A percentile compares a stretch with the other conserved stretches of the same genome.
phyloP scores from a whole-genome alignment of 1,140 invertebrate genomes.

The Plectrocnemia conspersa region DNA sequence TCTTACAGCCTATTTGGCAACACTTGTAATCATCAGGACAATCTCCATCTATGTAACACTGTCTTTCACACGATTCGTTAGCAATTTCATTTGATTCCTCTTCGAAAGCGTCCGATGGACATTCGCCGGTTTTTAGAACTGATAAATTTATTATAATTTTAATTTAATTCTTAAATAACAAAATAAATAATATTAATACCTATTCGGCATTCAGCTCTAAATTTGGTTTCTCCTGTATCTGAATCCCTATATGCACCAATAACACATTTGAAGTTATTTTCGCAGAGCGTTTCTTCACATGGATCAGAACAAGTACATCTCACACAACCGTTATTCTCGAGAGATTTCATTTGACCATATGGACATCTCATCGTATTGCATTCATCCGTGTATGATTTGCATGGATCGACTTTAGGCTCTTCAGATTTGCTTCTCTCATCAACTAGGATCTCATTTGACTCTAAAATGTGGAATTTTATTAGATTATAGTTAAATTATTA shows the following conservation, averaged over 20 bases:
- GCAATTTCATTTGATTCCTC: slow-evolving; percentile 28
- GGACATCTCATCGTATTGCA: slow-evolving; percentile 63
- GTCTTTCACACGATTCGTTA: slow-evolving; percentile 55
- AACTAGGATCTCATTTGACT: slow-evolving; percentile 21
- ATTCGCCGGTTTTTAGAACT: slow-evolving; percentile 71
- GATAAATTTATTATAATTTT: no score
- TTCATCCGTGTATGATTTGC: slow-evolving; percentile 53
- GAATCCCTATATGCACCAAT: slow-evolving; percentile 54
- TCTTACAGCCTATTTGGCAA: slow-evolving; percentile 72
- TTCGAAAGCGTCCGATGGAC: slow-evolving; percentile 54
- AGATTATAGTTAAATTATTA: slow-evolving; percentile 1
- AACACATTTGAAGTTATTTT: slow-evolving; percentile 61
- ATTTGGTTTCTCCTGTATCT: slow-evolving; percentile 41
- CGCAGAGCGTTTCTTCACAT: slow-evolving; percentile 61
- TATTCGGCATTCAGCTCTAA: slow-evolving; percentile 56
- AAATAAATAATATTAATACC: slow-evolving; percentile 40
- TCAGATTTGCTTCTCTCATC: slow-evolving; percentile 28
- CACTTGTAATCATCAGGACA: slow-evolving; percentile 75
- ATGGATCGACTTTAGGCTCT: slow-evolving; percentile 42
- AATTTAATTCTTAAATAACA: slow-evolving; percentile 34
- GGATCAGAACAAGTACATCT: slow-evolving; percentile 75
- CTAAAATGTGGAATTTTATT: slow-evolving; percentile 1
- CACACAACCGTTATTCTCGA: slow-evolving; percentile 61
- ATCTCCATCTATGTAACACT: slow-evolving; percentile 79
- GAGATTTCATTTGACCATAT: slow-evolving; percentile 69